Conservation (phyloP, 2,888 invertebrate species). For the Coenonympha arcania region DNA sequence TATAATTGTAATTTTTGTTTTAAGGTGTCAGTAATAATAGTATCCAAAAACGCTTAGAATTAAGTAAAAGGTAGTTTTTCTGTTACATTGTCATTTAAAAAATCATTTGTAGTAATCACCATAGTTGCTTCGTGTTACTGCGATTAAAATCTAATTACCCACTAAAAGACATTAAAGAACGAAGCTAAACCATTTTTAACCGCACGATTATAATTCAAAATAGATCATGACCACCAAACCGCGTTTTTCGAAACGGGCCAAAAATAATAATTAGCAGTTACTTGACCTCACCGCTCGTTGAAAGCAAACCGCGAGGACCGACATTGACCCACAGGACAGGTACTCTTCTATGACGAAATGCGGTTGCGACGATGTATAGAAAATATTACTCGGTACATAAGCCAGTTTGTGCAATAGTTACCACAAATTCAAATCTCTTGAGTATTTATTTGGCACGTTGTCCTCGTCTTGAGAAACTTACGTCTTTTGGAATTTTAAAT, state of each 20-base stretch:
- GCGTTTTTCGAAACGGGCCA: constrained; percentile 44
- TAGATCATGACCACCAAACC: constrained; percentile 50
- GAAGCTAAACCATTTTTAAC: neutral
- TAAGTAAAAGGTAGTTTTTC: no score
- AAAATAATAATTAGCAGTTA: constrained; percentile 65
- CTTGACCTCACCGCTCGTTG: constrained; percentile 48
- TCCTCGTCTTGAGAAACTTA: no score
- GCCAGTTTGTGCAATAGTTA: constrained; percentile 2
- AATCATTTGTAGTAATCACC: no score
- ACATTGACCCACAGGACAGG: constrained; percentile 52
- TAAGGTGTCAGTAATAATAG: no score
- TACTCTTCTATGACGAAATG: constrained; percentile 26
- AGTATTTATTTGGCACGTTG: no score
- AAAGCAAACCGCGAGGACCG: constrained; percentile 54
- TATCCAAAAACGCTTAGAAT: no score
- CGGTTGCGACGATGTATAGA: constrained; percentile 15
- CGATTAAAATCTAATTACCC: neutral
- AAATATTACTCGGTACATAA: constrained; percentile 3
- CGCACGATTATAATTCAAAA: constrained; percentile 27
- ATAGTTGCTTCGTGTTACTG: no score
- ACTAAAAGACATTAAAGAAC: neutral
- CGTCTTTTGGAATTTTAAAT: no score
- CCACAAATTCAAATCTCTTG: neutral
- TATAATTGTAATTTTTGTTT: no score
- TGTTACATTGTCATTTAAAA: no score